These are phyloP conservation scores for Phymanthus crucifer DNA, from an alignment of 92 coral and sea anemone species.

Conservation along the genomic window DNA sequence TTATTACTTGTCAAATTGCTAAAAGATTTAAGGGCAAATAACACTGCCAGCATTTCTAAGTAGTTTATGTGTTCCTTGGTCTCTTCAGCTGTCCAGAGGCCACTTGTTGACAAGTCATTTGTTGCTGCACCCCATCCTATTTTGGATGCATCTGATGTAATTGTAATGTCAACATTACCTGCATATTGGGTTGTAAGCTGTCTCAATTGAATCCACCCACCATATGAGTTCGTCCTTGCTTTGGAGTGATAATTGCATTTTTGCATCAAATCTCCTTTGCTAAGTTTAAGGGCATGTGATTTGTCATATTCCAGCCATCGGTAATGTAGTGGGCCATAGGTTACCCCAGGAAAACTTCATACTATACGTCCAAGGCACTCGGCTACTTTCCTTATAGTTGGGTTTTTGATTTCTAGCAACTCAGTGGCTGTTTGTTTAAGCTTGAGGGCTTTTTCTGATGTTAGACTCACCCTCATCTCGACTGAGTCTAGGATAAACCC, in stretches of 20 bases:
- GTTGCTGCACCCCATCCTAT: constrained; percentile 1
- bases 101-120: neutral
- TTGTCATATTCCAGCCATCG: neutral
- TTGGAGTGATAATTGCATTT: neutral
- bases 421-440: neutral
- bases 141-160: neutral
- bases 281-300: constrained; percentile 30
- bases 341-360: neutral
- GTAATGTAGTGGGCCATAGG: neutral
- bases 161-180: neutral
- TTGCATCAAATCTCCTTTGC: constrained; percentile 30
- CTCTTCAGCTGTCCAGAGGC: neutral
- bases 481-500: constrained; percentile 38
- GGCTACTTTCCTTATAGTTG: constrained; percentile 3
- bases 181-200: neutral
- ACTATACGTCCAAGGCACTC: neutral
- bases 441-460: neutral
- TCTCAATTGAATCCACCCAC: neutral
- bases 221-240: neutral
- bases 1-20: neutral
- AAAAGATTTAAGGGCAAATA: neutral
- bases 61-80: neutral
- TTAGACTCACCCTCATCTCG: constrained; percentile 29
- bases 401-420: neutral
- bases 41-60: neutral